Conservation (phyloP, 2,888 invertebrate species). For the Cynaeus angustus region DNA sequence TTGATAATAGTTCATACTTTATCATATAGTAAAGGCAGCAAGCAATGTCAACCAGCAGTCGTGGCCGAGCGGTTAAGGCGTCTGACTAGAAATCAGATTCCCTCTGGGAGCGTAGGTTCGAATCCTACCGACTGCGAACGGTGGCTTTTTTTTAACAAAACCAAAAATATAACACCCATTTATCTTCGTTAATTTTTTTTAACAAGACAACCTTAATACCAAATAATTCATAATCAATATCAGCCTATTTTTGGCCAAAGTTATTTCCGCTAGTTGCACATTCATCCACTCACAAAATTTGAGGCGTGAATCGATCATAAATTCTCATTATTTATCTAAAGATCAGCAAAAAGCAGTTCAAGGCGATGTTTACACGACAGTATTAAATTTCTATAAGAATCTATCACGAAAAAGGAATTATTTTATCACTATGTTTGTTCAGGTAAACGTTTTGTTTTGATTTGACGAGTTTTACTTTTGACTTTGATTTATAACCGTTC, state of each 20-base stretch:
- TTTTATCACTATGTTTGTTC: slow-evolving; percentile 13
- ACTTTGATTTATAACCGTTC: slow-evolving; percentile 19
- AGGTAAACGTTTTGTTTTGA: slow-evolving; percentile 35
- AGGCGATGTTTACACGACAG: slow-evolving; percentile 2
- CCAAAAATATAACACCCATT: not conserved
- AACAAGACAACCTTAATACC: not conserved
- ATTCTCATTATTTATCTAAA: slow-evolving; percentile 10
- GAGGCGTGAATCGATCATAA: slow-evolving; percentile 5
- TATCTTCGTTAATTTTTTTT: not conserved
- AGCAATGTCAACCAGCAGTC: slow-evolving; percentile 75
- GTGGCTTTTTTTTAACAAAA: slow-evolving; percentile 10
- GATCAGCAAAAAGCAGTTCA: slow-evolving; percentile 14
- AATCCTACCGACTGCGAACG: slow-evolving; percentile 86
- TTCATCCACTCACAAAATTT: not conserved
- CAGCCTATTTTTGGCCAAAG: slow-evolving; percentile 10
- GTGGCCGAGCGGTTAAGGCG: slow-evolving; percentile 93
- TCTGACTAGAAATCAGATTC: slow-evolving; percentile 93
- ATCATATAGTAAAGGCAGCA: too few relatives aligned
- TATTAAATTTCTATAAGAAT: slow-evolving; percentile 10
- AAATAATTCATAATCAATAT: not conserved
- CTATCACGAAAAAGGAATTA: slow-evolving; percentile 11
- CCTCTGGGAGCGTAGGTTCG: slow-evolving; percentile 94
- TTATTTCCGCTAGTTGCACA: not conserved
- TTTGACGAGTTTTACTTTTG: slow-evolving; percentile 22
- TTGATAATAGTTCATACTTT: too few relatives aligned